These are phyloP conservation scores for Rhamnusium bicolor DNA, from an alignment of 2,888 invertebrate species.

Conservation along the genomic window DNA sequence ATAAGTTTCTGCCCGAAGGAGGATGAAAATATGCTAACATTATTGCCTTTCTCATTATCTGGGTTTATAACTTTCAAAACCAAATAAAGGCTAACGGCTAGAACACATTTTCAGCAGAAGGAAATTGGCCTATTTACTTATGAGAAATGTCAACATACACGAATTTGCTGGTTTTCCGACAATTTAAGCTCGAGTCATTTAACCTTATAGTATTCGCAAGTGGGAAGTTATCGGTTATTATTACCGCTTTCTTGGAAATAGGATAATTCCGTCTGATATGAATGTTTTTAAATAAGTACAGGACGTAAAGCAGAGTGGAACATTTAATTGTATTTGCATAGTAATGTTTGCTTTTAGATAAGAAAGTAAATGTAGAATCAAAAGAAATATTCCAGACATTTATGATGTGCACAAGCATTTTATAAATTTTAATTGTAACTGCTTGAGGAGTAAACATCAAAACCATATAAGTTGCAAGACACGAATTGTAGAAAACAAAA, in stretches of 20 bases:
- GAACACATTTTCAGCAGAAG: neutral
- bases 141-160: neutral
- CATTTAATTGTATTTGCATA: neutral
- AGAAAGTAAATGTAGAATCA: neutral
- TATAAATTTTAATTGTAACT: neutral
- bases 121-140: conserved; percentile 11
- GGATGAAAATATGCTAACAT: conserved; percentile 10
- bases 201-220: neutral
- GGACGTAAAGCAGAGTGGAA: neutral
- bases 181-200: neutral
- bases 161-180: neutral
- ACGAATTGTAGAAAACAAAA: too few species aligned
- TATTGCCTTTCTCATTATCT: conserved; percentile 27
- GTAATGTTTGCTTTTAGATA: neutral
- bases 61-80: conserved; percentile 10
- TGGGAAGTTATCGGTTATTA: neutral
- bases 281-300: neutral
- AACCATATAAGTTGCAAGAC: too few species aligned
- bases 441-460: too few species aligned
- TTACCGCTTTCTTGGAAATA: neutral
- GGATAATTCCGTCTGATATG: neutral
- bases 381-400: neutral
- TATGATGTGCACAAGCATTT: neutral
- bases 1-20: neutral
- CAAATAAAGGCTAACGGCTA: conserved; percentile 10